Percentiles rank a stretch among this genome's conserved stretches.
These are phyloP conservation scores for Zophobas morio DNA, from an alignment of 1,140 invertebrate species.

Conservation along the genomic window DNA sequence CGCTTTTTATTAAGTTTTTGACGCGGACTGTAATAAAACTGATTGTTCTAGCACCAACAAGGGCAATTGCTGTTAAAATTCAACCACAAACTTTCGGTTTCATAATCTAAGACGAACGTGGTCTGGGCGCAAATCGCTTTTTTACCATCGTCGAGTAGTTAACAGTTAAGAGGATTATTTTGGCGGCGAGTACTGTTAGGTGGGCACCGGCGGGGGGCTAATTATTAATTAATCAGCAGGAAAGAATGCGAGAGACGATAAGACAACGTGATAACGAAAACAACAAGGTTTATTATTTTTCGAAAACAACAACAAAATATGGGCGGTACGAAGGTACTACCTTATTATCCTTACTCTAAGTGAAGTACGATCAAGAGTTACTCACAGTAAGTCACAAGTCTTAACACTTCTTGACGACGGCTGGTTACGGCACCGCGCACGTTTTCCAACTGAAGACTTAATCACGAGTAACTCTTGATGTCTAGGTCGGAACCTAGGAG, in stretches of 20 bases:
- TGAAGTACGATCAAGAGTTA: constrained; percentile 15
- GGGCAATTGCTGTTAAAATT: constrained; percentile 17
- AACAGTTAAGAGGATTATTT: constrained; percentile 35
- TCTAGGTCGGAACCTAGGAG: constrained; percentile 38
- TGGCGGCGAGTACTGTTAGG: not conserved
- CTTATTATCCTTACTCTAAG: not conserved
- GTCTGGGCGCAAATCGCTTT: not conserved
- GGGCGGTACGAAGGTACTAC: too few species aligned
- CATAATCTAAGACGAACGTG: constrained; percentile 25
- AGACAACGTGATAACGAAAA: not conserved
- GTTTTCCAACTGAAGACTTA: constrained; percentile 44
- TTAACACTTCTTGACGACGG: constrained; percentile 10
- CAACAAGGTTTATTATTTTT: not conserved
- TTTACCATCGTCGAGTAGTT: constrained; percentile 1
- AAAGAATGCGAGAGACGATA: too few species aligned
- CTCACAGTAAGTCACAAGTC: constrained; percentile 23
- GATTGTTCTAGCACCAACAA: constrained; percentile 34
- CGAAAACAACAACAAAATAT: constrained; percentile 10
- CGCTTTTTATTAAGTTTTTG: constrained; percentile 17
- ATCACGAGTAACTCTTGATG: constrained; percentile 34
- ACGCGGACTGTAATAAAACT: constrained; percentile 4
- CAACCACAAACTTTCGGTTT: constrained; percentile 36
- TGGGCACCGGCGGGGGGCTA: too few species aligned
- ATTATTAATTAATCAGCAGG: too few species aligned
- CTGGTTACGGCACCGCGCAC: constrained; percentile 37